Conservation (phyloP, 2,797 vertebrate genomes). For the Ara ararauna region DNA sequence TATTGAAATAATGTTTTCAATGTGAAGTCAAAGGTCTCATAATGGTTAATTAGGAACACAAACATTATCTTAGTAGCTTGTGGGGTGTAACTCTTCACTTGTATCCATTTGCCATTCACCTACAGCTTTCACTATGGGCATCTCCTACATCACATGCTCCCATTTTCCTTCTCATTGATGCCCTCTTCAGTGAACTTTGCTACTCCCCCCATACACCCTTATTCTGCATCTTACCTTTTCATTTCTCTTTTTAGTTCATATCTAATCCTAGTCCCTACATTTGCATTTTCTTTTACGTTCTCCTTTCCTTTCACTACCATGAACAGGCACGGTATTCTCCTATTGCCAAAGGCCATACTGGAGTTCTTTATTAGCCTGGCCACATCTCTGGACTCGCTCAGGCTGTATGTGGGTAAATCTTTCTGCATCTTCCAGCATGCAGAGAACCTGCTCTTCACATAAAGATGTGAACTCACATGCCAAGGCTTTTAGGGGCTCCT, state of each 20-base stretch:
- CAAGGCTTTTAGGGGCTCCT: not conserved
- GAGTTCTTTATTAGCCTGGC: not conserved
- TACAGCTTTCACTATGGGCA: not conserved
- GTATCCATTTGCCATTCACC: not conserved
- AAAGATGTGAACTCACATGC: fast-evolving
- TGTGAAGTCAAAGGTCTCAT: not conserved
- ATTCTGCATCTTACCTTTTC: not conserved
- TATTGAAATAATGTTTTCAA: not conserved
- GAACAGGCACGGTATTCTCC: not conserved
- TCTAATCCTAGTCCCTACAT: not conserved
- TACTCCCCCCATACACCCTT: not conserved
- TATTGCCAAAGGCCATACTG: not conserved
- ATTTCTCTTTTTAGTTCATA: not conserved
- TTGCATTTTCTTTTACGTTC: not conserved
- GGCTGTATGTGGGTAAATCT: not conserved
- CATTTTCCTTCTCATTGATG: not conserved
- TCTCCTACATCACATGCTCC: not conserved
- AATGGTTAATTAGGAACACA: not conserved
- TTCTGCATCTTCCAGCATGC: not conserved
- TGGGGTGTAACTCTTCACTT: not conserved
- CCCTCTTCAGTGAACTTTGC: not conserved
- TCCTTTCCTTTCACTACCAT: not conserved
- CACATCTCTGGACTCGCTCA: not conserved
- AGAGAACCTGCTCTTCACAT: not conserved
- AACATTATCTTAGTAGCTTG: not conserved